Evolutionary conservation across 2,113 vertebrate genomes (phyloP), one percentile per base, ranked within the genome.

Genomic region (Echinops telfairi): DNA sequence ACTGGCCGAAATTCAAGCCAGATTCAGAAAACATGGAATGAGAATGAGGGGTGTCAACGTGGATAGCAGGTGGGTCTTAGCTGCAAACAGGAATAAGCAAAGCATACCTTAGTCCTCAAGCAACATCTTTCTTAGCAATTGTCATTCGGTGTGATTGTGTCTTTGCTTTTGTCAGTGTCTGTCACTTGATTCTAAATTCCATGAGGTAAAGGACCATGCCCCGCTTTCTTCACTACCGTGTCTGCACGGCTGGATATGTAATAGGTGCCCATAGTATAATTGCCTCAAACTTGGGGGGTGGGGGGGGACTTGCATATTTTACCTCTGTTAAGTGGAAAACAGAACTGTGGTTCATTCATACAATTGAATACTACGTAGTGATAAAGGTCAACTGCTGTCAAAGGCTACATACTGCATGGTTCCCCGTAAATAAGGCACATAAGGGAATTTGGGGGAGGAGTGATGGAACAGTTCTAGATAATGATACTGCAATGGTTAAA

Each of bases 141-240:
- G 58, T 3, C 33, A 29, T 53, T 78, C 40, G 23, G 23, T 78
- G 7, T 66, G 77, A 86, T 68, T 84, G 16, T 80, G 90, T 88
- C 29, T 71, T 64, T 53, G 53, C 10, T 47, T 83, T 88, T 81
- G 17, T 71, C 22, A 85, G 8, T 88, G 31, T 76, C 43, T 64
- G 36, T 73, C 38, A 19, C 8, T 95, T 62, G 76, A 27, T 94
- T 93, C 88, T 93, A 68, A 94, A 70, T 92, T 86, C 53, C 2
- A 2, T 31, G 64, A 91, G 29, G 31, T 86, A 23, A 80, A 58
- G 66, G 73, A 81, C 86, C 70, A 2, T 78, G 12, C 85, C 23
- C 87, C 8, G 77, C 53, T 92, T 71, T 66, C 25, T 66, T 62
- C n/a, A 76, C 64, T 78, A 71, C 73, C 83, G 33, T 81, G 33